Base-by-base conservation (phyloP, 2,113 vertebrate species). In the Tauraco erythrolophus region DNA sequence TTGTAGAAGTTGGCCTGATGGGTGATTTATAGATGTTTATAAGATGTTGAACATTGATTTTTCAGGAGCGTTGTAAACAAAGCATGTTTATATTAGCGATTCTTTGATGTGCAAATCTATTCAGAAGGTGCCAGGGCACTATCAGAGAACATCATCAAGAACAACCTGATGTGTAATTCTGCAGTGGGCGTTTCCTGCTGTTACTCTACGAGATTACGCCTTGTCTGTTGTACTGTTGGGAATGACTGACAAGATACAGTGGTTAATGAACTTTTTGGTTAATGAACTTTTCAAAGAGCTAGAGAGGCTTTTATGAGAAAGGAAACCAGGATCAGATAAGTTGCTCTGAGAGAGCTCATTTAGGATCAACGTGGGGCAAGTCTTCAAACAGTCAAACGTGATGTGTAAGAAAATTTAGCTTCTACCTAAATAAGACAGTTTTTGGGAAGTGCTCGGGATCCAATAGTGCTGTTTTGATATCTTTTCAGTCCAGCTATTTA, bases 101-200 rank as follows among this genome's bases (percentile, higher is more conserved):
- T 77, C 80, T 91, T 94, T 95, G 92, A 87, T 77, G 76, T 76
- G 72, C 77, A 87, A 70, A 61, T 41, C 58, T 77, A 77, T 89
- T 94, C 72, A 81, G 78, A 45, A 39, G 31, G 60, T 93, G 96
- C 89, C 94, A 95, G 87, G 66, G 54, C 17, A 5, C 76, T 91
- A 81, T 87, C 80, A n/a, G 90, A 77, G 87, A 89, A 37, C 80
- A 89, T 70, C 37, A 43, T 91, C 87, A 61, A 65, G 88, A 74
- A 61, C 64, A 62, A 77, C 71, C 58, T 2, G 0, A 6, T 33
- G 58, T 11, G 62, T 71, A 72, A 77, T 84, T 89, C 35, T 6
- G 2, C 50, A 18, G 74, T 13, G 80, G 79, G 68, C 30, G 6
- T 89, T 92, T 89, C 76, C 86, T 80, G 54, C 76, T 89, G 33